These are phyloP conservation scores for Rhegmatorhina hoffmannsi DNA, from an alignment of 2,113 vertebrate genomes.

Conservation along the genomic window DNA sequence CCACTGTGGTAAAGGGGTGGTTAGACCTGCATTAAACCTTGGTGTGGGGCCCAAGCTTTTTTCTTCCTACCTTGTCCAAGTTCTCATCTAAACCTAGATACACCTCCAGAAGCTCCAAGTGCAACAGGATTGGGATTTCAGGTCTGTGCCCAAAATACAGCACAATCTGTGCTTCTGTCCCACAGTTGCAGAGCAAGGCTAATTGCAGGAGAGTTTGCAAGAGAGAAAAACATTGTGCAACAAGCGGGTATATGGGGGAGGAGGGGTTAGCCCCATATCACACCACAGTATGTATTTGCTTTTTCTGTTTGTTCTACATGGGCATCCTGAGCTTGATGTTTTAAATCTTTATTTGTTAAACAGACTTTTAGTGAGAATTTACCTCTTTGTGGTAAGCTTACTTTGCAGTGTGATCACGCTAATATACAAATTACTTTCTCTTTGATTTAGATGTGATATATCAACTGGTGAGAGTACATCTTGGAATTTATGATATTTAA, in stretches of 20 bases:
- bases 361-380: neutral
- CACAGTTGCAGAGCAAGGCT: neutral
- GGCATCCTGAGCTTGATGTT: neutral
- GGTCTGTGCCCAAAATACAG: neutral
- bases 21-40: neutral
- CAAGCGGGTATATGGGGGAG: neutral
- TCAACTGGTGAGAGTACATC: neutral
- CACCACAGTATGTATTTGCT: neutral
- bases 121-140: neutral
- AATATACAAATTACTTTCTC: neutral
- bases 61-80: neutral
- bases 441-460: neutral
- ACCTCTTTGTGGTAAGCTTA: neutral
- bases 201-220: neutral
- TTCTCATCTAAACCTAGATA: neutral
- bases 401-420: neutral
- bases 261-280: rapidly evolving
- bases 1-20: rapidly evolving
- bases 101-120: neutral
- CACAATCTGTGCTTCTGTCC: neutral
- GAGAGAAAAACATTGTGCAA: neutral
- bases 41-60: rapidly evolving
- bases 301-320: neutral
- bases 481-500: neutral
- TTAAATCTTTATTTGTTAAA: neutral